Evolutionary conservation across 2,113 vertebrate genomes (phyloP), one percentile per base, ranked within the genome.

Genomic region (Sander lucioperca): DNA sequence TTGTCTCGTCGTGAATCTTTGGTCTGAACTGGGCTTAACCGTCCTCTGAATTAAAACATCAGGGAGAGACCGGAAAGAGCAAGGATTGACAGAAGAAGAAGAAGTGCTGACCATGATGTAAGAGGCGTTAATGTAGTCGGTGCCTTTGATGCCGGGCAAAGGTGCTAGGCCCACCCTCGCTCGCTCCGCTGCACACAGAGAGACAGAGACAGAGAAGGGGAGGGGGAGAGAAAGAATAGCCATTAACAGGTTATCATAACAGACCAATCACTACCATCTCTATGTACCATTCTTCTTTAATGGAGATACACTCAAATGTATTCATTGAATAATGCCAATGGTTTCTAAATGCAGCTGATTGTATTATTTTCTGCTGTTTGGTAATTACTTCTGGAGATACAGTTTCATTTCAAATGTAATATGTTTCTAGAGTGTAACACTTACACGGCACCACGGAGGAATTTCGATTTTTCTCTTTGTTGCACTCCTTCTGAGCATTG

Each of bases 401-500:
- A 9, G 18, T 30, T 63, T 19, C 3, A 54, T 43, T 61, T 74
- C 11, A 57, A 25, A 67, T 47, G 2, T 1, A 43, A 57, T 23
- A 50, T 0, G 4, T 2, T 63, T 18, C 63, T n/a, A 13, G 14
- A 54, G 3, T 21, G 57, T 47, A 21, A 53, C 12, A 94, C 97
- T 97, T 95, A 99, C 98, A 96, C 4, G 97, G 97, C 88, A 99
- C 97, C 0, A 98, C 96, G 6, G 97, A 98, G 80, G 97, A 98
- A 91, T 97, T 98, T 76, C 96, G 96, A 92, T 99, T 99, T 92
- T 99, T 99, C 88, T 98, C 97, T 93, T 99, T 99, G 96, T 99
- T 99, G 92, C 96, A 97, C 84, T 99, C 97, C 87, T 99, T 99
- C 92, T 98, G 97, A 86, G 97, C 97, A 57, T 95, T 97, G 93